Percentiles rank a stretch among this genome's conserved stretches.
Evolutionary conservation across 2,888 invertebrate genomes (phyloP).

Genomic region (Meteorus cinctellus): DNA sequence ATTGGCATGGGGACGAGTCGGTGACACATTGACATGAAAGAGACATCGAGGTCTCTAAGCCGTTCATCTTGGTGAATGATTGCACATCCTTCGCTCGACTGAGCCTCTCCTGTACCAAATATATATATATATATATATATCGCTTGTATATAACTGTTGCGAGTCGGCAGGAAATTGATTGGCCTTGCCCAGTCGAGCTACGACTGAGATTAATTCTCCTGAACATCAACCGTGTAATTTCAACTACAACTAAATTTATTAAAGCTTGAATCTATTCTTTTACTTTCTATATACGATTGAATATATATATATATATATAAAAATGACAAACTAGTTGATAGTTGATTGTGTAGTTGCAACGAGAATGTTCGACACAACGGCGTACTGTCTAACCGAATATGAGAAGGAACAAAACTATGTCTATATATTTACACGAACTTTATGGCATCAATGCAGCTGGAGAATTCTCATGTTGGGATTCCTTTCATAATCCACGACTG

Average conservation of each 20-base stretch:
- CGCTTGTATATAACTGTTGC: not conserved
- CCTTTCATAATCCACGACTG: not conserved
- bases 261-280: not conserved
- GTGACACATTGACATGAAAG: constrained; percentile 51
- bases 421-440: not conserved
- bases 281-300: not conserved
- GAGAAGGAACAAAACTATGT: not conserved
- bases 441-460: not conserved
- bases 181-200: constrained; percentile 39
- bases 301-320: not conserved
- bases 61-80: constrained; percentile 57
- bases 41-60: constrained; percentile 53
- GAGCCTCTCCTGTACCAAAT: constrained; percentile 36
- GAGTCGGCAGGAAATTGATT: constrained; percentile 53
- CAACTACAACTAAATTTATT: constrained; percentile 17
- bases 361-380: not conserved
- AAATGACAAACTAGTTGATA: no score
- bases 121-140: constrained; percentile 4
- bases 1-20: constrained; percentile 49
- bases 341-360: not conserved
- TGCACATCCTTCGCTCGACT: constrained; percentile 51
- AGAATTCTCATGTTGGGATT: not conserved
- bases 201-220: constrained; percentile 35
- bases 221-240: constrained; percentile 40
- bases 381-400: not conserved